A percentile compares a stretch with the other conserved stretches of the same genome.
Conservation (phyloP, 1,140 invertebrate species). For the Caerostris darwini region DNA sequence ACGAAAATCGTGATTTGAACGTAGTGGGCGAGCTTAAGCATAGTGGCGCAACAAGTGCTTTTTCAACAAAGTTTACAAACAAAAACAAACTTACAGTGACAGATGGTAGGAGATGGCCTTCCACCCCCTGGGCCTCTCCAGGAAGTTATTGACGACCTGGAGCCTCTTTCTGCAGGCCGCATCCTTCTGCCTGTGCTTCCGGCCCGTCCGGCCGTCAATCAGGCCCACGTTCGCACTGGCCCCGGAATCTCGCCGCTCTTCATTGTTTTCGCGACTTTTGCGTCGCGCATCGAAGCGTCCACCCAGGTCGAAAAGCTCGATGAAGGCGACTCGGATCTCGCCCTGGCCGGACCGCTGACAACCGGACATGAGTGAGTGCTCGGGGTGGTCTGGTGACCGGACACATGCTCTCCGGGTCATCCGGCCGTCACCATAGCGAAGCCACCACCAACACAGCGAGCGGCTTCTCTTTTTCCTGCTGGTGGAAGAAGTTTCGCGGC, state of each 20-base stretch:
- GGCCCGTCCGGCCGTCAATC: not conserved
- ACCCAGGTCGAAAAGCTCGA: slow-evolving; percentile 70
- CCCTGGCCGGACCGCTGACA: not conserved
- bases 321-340: slow-evolving; percentile 71
- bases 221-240: slow-evolving; percentile 33
- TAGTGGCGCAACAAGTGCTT: not conserved
- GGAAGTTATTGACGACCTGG: slow-evolving; percentile 94
- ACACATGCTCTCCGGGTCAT: slow-evolving; percentile 67
- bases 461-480: not conserved
- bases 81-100: slow-evolving; percentile 89
- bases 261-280: not conserved
- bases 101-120: slow-evolving; percentile 94
- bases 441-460: not conserved
- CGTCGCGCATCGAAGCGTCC: slow-evolving; percentile 46
- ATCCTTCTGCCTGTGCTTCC: slow-evolving; percentile 87
- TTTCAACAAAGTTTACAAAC: not conserved
- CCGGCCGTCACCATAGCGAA: slow-evolving; percentile 32
- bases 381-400: not conserved
- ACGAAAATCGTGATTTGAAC: too few species aligned
- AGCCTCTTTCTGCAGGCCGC: slow-evolving; percentile 92
- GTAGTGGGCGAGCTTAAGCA: too few species aligned
- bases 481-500: not conserved
- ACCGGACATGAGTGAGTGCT: not conserved
- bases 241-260: not conserved
- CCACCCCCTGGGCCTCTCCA: slow-evolving; percentile 92